A percentile compares a stretch with the other conserved stretches of the same genome.
These are phyloP conservation scores for Thermophis baileyi DNA, from an alignment of 2,113 vertebrate species.

Conservation along the genomic window DNA sequence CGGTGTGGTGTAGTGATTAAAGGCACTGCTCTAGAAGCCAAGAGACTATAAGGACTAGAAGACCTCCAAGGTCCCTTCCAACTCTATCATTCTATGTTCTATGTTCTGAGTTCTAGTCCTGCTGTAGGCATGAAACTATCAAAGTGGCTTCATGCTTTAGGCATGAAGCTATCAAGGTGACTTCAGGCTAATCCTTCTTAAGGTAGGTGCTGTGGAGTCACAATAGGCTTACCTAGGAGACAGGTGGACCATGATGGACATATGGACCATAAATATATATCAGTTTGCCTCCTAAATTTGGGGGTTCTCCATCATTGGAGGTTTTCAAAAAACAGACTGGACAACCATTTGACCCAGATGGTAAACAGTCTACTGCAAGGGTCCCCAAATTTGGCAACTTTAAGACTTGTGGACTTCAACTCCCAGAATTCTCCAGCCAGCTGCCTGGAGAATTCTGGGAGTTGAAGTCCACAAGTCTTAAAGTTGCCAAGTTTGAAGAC, in stretches of 20 bases:
- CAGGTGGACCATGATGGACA: not conserved
- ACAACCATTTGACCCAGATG: not conserved
- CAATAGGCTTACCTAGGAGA: not conserved
- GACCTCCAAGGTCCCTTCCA: not conserved
- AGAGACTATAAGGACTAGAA: not conserved
- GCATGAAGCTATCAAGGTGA: not conserved
- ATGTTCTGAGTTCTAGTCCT: not conserved
- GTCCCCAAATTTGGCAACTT: too few relatives aligned
- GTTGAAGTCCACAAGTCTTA: too few relatives aligned
- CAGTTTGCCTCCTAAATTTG: not conserved
- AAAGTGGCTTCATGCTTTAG: not conserved
- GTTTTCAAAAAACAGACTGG: not conserved
- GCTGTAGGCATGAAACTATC: not conserved
- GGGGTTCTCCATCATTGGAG: not conserved
- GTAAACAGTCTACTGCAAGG: not conserved
- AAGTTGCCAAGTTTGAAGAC: too few relatives aligned
- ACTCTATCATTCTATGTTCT: too few relatives aligned
- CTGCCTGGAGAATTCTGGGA: too few relatives aligned
- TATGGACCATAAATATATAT: not conserved
- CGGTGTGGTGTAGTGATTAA: not conserved
- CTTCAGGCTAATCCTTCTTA: not conserved
- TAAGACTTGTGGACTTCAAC: too few relatives aligned
- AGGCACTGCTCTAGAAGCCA: not conserved
- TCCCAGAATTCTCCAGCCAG: too few relatives aligned
- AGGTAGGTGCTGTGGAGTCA: not conserved